phyloP scores from a whole-genome alignment of 2,797 vertebrate species.

The Melopsittacus undulatus region DNA sequence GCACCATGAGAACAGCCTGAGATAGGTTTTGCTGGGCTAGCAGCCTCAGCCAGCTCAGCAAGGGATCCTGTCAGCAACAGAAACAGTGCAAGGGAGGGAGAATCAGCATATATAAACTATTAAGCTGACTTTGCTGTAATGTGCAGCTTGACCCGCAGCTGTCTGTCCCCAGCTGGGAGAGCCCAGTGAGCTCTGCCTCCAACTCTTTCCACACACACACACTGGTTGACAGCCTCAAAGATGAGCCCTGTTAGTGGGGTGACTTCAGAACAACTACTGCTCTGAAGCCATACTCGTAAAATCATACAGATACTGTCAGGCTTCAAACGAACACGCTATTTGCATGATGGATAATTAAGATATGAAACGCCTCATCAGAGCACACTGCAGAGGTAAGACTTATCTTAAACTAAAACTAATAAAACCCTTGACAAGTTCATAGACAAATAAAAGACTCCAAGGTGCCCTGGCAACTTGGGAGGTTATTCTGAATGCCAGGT shows the following conservation, averaged over 20 bases:
- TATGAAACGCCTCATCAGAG: neutral
- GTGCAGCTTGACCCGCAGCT: neutral
- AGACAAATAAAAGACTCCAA: neutral
- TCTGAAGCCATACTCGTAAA: neutral
- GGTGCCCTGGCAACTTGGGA: neutral
- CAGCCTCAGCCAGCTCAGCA: neutral
- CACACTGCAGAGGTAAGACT: neutral
- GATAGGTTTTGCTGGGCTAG: neutral
- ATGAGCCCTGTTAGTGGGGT: neutral
- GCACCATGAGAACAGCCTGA: neutral
- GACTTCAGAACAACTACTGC: neutral
- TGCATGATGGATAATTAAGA: neutral
- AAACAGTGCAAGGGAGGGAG: neutral
- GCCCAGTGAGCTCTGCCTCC: neutral
- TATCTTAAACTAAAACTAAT: neutral
- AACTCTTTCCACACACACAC: neutral
- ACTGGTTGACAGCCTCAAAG: neutral
- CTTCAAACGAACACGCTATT: neutral
- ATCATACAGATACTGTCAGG: neutral
- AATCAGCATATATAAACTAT: neutral
- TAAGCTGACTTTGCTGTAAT: neutral
- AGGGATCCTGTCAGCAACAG: neutral
- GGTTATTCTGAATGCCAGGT: slow-evolving; percentile 5
- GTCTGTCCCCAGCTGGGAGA: neutral
- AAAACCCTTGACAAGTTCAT: neutral